These are phyloP conservation scores for Bruchidius siliquastri DNA, from an alignment of 2,888 invertebrate species.

Conservation along the genomic window DNA sequence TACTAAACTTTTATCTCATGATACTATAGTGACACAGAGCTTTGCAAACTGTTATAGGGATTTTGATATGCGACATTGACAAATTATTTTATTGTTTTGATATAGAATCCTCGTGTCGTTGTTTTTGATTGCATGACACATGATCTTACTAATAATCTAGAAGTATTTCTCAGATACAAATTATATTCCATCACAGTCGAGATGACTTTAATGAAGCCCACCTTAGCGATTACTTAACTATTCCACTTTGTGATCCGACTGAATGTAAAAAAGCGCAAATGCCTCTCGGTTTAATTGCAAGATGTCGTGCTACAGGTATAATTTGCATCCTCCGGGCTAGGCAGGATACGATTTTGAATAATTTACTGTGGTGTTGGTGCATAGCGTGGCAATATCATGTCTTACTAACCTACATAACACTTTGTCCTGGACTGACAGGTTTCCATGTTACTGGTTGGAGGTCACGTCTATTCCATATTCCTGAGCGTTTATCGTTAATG, in stretches of 20 bases:
- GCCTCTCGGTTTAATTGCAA: constrained; percentile 24
- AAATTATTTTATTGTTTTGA: no score
- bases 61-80: no score
- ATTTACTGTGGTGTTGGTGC: constrained; percentile 12
- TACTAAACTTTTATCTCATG: no score
- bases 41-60: no score
- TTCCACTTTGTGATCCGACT: background rate
- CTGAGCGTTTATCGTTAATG: no score
- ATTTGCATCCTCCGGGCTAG: constrained; percentile 27
- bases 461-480: background rate
- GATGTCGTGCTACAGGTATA: constrained; percentile 28
- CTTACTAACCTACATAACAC: constrained; percentile 24
- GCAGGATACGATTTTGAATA: constrained; percentile 25
- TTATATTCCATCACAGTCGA: background rate
- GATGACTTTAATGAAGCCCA: background rate
- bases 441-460: background rate
- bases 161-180: background rate
- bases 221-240: background rate
- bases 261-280: background rate
- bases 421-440: constrained; percentile 1
- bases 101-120: no score
- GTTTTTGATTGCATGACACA: no score
- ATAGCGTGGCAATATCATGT: constrained; percentile 15
- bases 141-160: background rate
- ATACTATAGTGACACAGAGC: no score